phyloP scores from a whole-genome alignment of 2,113 vertebrate species.

The Rutilus rutilus region DNA sequence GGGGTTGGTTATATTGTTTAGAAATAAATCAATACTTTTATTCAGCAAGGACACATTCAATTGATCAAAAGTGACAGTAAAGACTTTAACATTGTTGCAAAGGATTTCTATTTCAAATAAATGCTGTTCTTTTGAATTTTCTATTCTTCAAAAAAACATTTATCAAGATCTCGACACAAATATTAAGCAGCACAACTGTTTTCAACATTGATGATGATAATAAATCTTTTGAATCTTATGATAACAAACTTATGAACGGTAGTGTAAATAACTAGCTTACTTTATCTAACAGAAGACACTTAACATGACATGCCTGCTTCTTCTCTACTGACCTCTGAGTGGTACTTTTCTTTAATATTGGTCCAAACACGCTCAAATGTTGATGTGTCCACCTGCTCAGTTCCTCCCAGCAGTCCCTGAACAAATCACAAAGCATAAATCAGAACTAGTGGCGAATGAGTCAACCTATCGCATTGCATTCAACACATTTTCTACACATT shows the following conservation, averaged over 20 bases:
- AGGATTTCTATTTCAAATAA: neutral
- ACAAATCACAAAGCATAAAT: constrained; percentile 34
- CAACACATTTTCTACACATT: no score
- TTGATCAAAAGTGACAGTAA: no score
- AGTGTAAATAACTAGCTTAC: neutral
- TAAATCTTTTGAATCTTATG: no score
- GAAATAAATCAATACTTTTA: no score
- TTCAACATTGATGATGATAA: no score
- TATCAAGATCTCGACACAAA: no score
- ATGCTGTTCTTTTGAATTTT: neutral
- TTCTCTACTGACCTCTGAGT: constrained; percentile 76
- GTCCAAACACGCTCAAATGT: constrained; percentile 81
- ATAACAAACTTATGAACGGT: neutral
- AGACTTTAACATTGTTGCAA: neutral
- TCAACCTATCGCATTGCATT: neutral
- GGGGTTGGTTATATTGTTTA: no score
- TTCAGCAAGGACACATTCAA: no score
- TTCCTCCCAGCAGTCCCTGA: constrained; percentile 80
- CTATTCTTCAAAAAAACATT: no score
- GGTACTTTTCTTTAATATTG: constrained; percentile 83
- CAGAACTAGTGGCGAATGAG: neutral
- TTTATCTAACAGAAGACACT: neutral
- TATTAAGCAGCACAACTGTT: no score
- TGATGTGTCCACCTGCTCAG: constrained; percentile 65
- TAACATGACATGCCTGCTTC: neutral